Base-by-base conservation (phyloP, 2,113 vertebrate genomes). In the Platichthys stellatus region DNA sequence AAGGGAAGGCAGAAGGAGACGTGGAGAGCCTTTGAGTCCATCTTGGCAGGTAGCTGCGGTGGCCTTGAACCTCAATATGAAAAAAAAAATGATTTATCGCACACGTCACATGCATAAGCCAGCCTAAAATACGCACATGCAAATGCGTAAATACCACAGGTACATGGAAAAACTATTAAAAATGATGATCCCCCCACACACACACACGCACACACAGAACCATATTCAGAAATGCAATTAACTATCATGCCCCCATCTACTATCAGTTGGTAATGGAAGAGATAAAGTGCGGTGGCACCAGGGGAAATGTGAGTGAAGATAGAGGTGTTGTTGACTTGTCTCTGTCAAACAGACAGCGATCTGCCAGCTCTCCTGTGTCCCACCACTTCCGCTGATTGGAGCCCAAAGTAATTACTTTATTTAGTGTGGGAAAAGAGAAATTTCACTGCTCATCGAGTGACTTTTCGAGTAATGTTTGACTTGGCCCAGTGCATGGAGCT, bases 291-390 rank as follows among this genome's bases (percentile, higher is more conserved):
- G 71, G 73, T 73, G 72, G 79, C 75, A 78, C 88, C 81, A 58
- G 78, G 88, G 91, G 84, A 90, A 90, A 90, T 84, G 84, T 76
- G 84, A 86, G 74, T 61, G 71, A 73, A 85, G 83, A 90, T 84
- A 65, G 83, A 82, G 85, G 89, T 88, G 88, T 82, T 91, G 87
- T 92, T 89, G 90, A 87, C 86, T 90, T 75, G 88, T 86, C 80
- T 89, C 83, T 88, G 80, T 91, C 87, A 88, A 73, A 82, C 62
- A 72, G 90, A 89, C 83, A 86, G 86, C 80, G 81, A 92, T 92
- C 89, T 87, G 82, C 83, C 73, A 60, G 65, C 72, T 85, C 87
- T 91, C 87, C 74, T 75, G 74, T 80, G 83, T 76, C 76, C 74
- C 58, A 61, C 62, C 78, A 85, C 84, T 90, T 82, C 75, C 60